Base-by-base conservation (phyloP, 2,888 invertebrate genomes). In the Euclidia mi region DNA sequence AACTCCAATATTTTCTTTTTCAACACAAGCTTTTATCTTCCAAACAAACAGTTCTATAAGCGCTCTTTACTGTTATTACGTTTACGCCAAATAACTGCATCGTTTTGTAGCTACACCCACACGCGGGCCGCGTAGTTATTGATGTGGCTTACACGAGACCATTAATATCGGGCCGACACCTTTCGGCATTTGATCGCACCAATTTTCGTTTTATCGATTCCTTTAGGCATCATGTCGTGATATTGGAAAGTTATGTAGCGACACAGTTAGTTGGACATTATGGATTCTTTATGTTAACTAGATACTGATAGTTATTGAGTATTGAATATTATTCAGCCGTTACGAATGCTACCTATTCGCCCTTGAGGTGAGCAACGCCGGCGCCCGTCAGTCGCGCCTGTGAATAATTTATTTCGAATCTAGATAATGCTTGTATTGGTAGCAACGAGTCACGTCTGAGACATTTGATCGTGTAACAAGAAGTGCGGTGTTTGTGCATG, bases 401-500 rank as follows among this genome's bases (percentile, higher is more conserved):
- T 83, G 85, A 83, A 89, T 90, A 90, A 91, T 90, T 90, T 87
- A 78, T 83, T 76, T 83, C 77, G 85, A 87, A 88, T 91, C 85
- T 88, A 90, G 90, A 90, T 90, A 91, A 89, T 89, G 81, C 85
- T 86, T 81, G 83, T 82, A 88, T 85, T 86, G 84, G 87, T 83
- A 85, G 87, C 85, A 79, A 75, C 81, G 78, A 90, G 90, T 92
- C 92, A 92, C 92, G 92, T 92, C 89, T 81, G 81, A 91, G 89
- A 89, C 91, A 91, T 92, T 92, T 91, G 91, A 89, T 91, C 89
- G 86, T 82, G 84, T 88, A 91, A 91, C 90, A 84, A 89, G 88
- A 85, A 89, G 86, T 89, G 83, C 78, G 80, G 84, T 89, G 84
- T 90, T 90, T 90, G 89, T 69, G 79, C 79, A 76, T 78, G 76